Base-by-base conservation (phyloP, 2,888 invertebrate species). In the Corythucha ciliata region DNA sequence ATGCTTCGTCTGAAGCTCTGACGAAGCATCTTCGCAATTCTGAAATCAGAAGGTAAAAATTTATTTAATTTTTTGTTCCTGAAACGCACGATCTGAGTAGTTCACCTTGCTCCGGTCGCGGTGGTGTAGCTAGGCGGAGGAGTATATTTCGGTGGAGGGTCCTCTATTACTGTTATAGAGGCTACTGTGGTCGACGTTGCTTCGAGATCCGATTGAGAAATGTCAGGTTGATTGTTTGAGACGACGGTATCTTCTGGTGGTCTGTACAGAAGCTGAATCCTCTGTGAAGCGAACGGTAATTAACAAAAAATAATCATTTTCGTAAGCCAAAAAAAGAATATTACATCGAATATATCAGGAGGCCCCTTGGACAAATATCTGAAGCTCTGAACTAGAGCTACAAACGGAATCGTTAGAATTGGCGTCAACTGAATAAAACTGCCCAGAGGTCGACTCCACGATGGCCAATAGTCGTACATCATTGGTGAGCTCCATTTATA, bases 51-150 rank as follows among this genome's bases (percentile, higher is more conserved):
- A 22, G 14, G 21, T 44, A 2, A 10, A 32, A 24, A 10, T 37
- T 44, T 4, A 16, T 29, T 29, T 29, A n/a, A n/a, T n/a, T n/a
- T n/a, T n/a, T n/a, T n/a, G n/a, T n/a, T n/a, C n/a, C n/a, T n/a
- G n/a, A n/a, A n/a, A n/a, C n/a, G n/a, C n/a, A n/a, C n/a, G n/a
- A n/a, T n/a, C n/a, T n/a, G 10, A 21, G 14, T 48, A 7, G 4
- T 53, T 56, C 60, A 69, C 69, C 69, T 68, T 0, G 87, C 88
- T 1, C 91, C 90, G 0, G 91, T 91, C 1, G 91, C 91, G 4
- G 90, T 90, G 25, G 89, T 87, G 66, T 91, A 91, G 0, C 88
- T 88, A 0, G 91, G 91, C 2, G 92, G 92, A 1, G 92, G 91
- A 0, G 90, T 91, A 69, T 92, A 91, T 68, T 91, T 91, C 44